Evolutionary conservation across 2,797 vertebrate species (phyloP).

Genomic region (Botia almorhae): DNA sequence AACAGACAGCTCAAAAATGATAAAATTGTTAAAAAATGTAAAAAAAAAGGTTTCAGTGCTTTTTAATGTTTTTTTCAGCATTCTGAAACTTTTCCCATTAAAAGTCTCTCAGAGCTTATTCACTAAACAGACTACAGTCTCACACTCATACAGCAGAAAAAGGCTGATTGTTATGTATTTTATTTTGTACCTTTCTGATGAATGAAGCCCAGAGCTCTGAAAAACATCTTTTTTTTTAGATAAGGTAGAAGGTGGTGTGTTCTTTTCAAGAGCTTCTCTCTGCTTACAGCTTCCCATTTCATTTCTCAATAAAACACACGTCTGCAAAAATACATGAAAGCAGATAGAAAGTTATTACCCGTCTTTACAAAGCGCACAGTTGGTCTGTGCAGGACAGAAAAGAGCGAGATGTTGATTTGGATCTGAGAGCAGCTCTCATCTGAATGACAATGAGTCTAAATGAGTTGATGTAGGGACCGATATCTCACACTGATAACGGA

Average conservation of each 20-base stretch:
- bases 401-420: slow-evolving; percentile 21
- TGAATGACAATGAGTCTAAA: slow-evolving; percentile 44
- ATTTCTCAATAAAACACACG: slow-evolving; percentile 18
- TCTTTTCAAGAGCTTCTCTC: slow-evolving; percentile 24
- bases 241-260: slow-evolving; percentile 10
- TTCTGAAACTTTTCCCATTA: slow-evolving; percentile 12
- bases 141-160: not conserved
- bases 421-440: slow-evolving; percentile 25
- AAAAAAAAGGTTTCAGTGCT: not conserved
- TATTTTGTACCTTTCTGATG: slow-evolving; percentile 6
- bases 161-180: slow-evolving; percentile 14
- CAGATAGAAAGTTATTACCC: slow-evolving; percentile 43
- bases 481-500: not conserved
- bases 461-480: slow-evolving; percentile 31
- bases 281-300: slow-evolving; percentile 32
- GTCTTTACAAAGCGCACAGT: slow-evolving; percentile 23
- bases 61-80: not conserved
- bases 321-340: slow-evolving; percentile 35
- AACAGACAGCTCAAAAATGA: no score
- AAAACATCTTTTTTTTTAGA: slow-evolving; percentile 32
- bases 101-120: not conserved
- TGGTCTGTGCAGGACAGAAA: not conserved
- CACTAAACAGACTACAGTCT: not conserved
- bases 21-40: no score
- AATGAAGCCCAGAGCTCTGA: slow-evolving; percentile 14